These are phyloP conservation scores for Paragorgia papillata DNA, from an alignment of 92 coral and sea anemone species.

Conservation along the genomic window DNA sequence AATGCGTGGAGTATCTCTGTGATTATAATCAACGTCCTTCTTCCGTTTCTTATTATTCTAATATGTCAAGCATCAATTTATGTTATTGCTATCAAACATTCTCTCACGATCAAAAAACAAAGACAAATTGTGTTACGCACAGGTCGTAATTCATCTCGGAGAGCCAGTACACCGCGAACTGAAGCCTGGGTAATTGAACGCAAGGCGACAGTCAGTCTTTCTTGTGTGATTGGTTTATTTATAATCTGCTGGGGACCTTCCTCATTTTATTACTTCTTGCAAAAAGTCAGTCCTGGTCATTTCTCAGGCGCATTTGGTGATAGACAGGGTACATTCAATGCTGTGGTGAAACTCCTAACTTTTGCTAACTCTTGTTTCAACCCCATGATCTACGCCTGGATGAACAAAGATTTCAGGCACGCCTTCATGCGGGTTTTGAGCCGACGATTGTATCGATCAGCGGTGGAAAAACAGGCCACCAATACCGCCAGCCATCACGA, in stretches of 20 bases:
- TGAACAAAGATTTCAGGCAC: constrained; percentile 80
- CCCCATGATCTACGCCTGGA: constrained; percentile 94
- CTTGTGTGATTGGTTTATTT: constrained; percentile 87
- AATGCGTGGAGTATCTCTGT: constrained; percentile 26
- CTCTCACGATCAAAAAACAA: constrained; percentile 24
- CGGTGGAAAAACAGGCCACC: constrained; percentile 28
- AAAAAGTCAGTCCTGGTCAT: constrained; percentile 66
- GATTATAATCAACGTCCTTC: constrained; percentile 11
- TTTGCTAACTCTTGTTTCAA: constrained; percentile 83
- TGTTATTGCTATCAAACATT: constrained; percentile 18
- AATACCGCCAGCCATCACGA: constrained; percentile 20
- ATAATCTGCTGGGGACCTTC: constrained; percentile 92
- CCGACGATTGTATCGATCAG: not conserved
- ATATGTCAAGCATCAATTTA: constrained; percentile 9
- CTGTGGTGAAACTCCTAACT: constrained; percentile 80
- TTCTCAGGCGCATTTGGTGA: constrained; percentile 63
- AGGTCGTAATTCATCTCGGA: not conserved
- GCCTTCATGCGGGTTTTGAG: constrained; percentile 66
- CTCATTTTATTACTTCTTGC: constrained; percentile 81
- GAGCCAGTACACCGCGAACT: constrained; percentile 4
- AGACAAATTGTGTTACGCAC: not conserved
- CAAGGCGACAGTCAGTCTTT: constrained; percentile 78
- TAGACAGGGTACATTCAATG: constrained; percentile 68
- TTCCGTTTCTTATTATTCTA: constrained; percentile 20
- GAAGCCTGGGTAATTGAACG: constrained; percentile 54